Percentiles rank a stretch among this genome's conserved stretches.
Evolutionary conservation across 2,888 invertebrate genomes (phyloP).

Genomic region (Acleris laterana): DNA sequence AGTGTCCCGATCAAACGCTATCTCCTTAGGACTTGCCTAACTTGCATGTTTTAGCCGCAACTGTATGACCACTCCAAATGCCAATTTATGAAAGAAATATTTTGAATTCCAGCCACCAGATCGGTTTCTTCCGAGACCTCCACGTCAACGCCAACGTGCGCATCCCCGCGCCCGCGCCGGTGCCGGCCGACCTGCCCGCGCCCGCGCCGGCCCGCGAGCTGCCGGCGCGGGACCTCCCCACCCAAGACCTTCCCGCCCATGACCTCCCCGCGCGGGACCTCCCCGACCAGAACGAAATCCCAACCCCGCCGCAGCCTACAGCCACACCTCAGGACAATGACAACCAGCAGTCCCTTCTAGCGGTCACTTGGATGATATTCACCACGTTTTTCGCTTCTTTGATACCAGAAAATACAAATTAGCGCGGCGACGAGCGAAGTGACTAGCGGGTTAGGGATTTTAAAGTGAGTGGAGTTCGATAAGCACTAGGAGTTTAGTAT

Average conservation of each 20-base stretch:
- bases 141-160: constrained; percentile 54
- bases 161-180: not conserved
- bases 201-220: too few relatives aligned
- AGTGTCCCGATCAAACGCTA: too few relatives aligned
- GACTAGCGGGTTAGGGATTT: too few relatives aligned
- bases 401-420: constrained; percentile 91
- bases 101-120: constrained; percentile 85
- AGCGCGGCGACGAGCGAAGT: constrained; percentile 36
- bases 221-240: too few relatives aligned
- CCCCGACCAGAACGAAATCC: constrained; percentile 36
- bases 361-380: constrained; percentile 94
- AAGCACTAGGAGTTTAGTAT: too few relatives aligned
- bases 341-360: constrained; percentile 82
- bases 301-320: constrained; percentile 32
- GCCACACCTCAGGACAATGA: constrained; percentile 47
- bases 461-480: too few relatives aligned
- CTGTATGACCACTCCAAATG: too few relatives aligned
- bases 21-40: too few relatives aligned
- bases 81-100: too few relatives aligned
- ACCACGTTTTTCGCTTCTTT: constrained; percentile 97
- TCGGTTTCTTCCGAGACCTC: constrained; percentile 89
- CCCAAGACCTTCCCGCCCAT: constrained; percentile 32
- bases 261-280: constrained; percentile 35
- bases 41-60: too few relatives aligned
- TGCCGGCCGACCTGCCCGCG: constrained; percentile 1